Conservation (phyloP, 2,797 vertebrate genomes). For the Cossypha caffra region DNA sequence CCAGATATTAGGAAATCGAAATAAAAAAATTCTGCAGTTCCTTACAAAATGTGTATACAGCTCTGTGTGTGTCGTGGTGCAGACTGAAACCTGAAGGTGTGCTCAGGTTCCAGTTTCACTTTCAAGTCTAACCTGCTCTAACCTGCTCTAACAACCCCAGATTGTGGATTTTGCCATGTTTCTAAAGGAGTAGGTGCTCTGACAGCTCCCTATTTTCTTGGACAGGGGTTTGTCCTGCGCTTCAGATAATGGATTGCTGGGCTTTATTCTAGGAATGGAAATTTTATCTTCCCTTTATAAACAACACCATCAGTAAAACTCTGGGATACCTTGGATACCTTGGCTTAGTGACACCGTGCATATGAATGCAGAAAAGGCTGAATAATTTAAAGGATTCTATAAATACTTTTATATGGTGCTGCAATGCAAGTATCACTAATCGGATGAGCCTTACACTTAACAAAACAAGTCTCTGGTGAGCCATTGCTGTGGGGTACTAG, state of each 20-base stretch:
- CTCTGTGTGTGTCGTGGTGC: fast-evolving
- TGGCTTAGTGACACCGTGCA: background rate
- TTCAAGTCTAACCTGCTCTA: background rate
- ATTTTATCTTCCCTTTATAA: background rate
- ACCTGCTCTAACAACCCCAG: background rate
- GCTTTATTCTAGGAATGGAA: background rate
- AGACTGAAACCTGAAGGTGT: background rate
- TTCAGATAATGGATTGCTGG: background rate
- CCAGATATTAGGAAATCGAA: background rate
- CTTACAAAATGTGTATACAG: background rate
- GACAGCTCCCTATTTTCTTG: background rate
- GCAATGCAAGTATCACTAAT: background rate
- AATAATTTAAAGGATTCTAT: constrained; percentile 19
- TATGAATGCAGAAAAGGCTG: background rate
- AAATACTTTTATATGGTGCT: constrained; percentile 19
- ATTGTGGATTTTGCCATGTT: background rate
- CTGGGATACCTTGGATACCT: background rate
- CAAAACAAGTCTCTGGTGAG: constrained; percentile 7
- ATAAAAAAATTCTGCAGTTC: background rate
- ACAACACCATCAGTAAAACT: background rate
- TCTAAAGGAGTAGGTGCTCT: background rate
- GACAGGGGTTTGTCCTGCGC: background rate
- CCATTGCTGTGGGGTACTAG: background rate
- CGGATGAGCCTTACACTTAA: background rate
- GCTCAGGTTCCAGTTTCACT: background rate